Base-by-base conservation (phyloP, 2,797 vertebrate species). In the Novumbra hubbsi region DNA sequence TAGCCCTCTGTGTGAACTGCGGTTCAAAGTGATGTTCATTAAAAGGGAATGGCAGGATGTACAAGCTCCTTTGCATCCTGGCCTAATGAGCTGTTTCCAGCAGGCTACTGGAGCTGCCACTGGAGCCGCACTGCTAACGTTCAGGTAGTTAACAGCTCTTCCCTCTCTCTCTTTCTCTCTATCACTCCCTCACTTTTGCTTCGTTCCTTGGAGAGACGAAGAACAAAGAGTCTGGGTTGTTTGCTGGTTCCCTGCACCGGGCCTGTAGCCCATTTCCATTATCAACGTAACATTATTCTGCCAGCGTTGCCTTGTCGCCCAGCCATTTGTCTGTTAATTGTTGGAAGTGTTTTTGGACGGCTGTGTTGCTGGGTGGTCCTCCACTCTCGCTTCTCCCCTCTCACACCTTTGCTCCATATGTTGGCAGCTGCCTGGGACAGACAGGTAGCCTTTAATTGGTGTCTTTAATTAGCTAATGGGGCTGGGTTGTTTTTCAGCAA, bases 381-480 rank as follows among this genome's bases (percentile, higher is more conserved):
- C 7, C 16, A 15, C 11, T 14, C 9, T 19, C 5, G 21, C 11
- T 17, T 28, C 45, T 45, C 12, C 67, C 21, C 66, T 7, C 65
- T 62, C 63, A 28, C 73, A 68, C 52, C 74, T 52, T 75, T 32
- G 55, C 16, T 72, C 69, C 70, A 12, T 48, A 52, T 69, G 30
- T 50, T 72, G 52, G 73, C 63, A 68, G 78, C 75, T 77, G 78
- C 38, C 66, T 57, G 45, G 45, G 32, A 73, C 45, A 71, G 19
- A 68, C 16, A 24, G 62, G 48, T 34, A 57, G 50, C 30, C 71
- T 60, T 57, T 87, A 83, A 88, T 83, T 81, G 77, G 78, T 48
- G 77, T 83, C 68, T 84, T 85, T 85, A 88, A 89, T 86, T 71
- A 83, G 79, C 74, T 80, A 78, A 80, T 82, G 72, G 87, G 72